Base-by-base conservation (phyloP, 2,797 vertebrate genomes). In the Caiman crocodilus region DNA sequence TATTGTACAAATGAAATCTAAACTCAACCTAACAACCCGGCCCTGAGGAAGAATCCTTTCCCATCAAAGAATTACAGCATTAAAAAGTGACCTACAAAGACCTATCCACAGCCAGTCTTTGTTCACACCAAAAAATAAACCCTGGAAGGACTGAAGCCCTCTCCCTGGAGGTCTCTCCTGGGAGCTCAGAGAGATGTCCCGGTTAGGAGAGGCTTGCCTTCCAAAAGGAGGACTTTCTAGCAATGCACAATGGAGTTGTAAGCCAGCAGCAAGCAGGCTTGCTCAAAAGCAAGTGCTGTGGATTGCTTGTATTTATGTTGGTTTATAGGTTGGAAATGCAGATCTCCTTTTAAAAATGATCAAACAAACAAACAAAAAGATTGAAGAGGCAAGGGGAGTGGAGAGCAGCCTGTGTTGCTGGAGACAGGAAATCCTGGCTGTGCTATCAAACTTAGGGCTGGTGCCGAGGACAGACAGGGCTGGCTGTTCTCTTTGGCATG, bases 71-170 rank as follows among this genome's bases (percentile, higher is more conserved):
- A 92, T 90, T 93, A 92, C 84, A 93, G 88, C 91, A 96, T 94
- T 96, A 92, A 95, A 96, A 96, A 96, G 91, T 94, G 93, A 96
- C 93, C 97, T 94, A 94, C 92, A 96, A 94, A 96, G 92, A 85
- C 92, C 91, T 84, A 90, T 80, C 92, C 89, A 87, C 74, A 88
- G 85, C 78, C 87, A 87, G 86, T 18, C 35, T 35, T 78, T 95
- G 75, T 89, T 90, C 26, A 4, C 9, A 50, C 59, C 55, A 90
- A 91, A 94, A 95, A 92, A 73, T 75, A 65, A 65, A 79, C 87
- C 65, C 71, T 18, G 83, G 59, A 84, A 87, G 91, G 88, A 94
- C 42, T 92, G 81, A 82, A 86, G 64, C 83, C 73, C 89, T 84
- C 84, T 92, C 92, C 84, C 90, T 94, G 81, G 93, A 74, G 96